These are phyloP conservation scores for Heterochromis multidens DNA, from an alignment of 2,113 vertebrate species.

Conservation along the genomic window DNA sequence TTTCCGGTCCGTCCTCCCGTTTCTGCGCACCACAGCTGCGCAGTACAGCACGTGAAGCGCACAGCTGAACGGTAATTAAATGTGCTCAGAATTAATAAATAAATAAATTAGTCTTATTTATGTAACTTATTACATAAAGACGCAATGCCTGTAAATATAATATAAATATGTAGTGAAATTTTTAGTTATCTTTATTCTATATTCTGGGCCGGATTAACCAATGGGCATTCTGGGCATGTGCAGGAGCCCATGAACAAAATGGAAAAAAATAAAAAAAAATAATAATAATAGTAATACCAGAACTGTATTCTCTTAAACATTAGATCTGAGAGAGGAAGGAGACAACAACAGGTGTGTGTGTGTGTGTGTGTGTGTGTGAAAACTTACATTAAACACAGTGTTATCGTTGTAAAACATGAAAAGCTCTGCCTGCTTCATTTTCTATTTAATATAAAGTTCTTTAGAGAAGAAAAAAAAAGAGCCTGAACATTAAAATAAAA, in stretches of 20 bases:
- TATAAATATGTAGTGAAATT: not conserved
- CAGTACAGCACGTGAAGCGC: not conserved
- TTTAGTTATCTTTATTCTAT: not conserved
- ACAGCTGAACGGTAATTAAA: not conserved
- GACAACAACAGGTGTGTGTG: not conserved
- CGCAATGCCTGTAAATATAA: not conserved
- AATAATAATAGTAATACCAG: not conserved
- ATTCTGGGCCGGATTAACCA: not conserved
- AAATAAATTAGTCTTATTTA: not conserved
- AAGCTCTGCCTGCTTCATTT: not conserved
- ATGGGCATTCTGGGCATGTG: not conserved
- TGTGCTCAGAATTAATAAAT: too few relatives aligned
- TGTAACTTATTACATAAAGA: not conserved
- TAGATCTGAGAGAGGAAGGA: not conserved
- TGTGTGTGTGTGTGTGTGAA: not conserved
- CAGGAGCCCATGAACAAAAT: not conserved
- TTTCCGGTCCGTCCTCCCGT: conserved; percentile 13
- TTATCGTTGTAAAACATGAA: not conserved
- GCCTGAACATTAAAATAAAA: too few relatives aligned
- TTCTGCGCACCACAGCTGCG: conserved; percentile 26
- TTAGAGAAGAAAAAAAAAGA: not conserved
- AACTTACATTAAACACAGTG: not conserved
- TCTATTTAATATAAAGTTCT: not conserved
- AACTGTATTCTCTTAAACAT: not conserved
- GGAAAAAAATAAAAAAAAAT: not conserved